A percentile compares a stretch with the other conserved stretches of the same genome.
phyloP scores from a whole-genome alignment of 2,888 invertebrate species.

The Neoascia interrupta region DNA sequence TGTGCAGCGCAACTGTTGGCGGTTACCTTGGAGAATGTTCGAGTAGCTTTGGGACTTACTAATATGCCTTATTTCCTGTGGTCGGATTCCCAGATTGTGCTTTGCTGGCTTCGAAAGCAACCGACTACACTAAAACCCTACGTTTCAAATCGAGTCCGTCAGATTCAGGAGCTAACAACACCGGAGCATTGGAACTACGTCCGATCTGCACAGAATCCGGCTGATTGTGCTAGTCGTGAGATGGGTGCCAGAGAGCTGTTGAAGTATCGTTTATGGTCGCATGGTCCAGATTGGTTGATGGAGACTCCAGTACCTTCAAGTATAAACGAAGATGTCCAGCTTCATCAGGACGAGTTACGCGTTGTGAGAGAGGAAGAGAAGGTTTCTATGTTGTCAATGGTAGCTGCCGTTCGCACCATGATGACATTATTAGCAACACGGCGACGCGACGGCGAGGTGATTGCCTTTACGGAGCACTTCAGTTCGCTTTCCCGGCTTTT shows the following conservation, averaged over 20 bases:
- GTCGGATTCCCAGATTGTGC: slow-evolving; percentile 30
- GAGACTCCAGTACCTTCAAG: background rate
- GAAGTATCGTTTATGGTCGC: background rate
- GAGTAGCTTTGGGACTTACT: slow-evolving; percentile 1
- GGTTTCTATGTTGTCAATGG: background rate
- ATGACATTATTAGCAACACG: slow-evolving; percentile 10
- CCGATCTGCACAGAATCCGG: slow-evolving; percentile 18
- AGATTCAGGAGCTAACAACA: slow-evolving; percentile 2
- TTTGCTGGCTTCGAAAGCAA: slow-evolving; percentile 35
- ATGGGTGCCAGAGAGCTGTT: background rate
- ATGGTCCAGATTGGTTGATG: slow-evolving; percentile 1
- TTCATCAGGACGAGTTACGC: background rate
- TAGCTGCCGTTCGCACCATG: too few species aligned
- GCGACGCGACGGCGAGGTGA: background rate
- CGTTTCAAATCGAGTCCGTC: slow-evolving; percentile 26
- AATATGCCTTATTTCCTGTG: slow-evolving; percentile 9
- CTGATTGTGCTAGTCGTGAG: slow-evolving; percentile 9
- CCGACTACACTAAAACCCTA: slow-evolving; percentile 16
- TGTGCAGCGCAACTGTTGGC: slow-evolving; percentile 29
- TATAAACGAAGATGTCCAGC: background rate
- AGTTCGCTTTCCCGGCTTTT: slow-evolving; percentile 1
- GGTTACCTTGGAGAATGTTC: background rate
- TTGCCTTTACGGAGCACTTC: slow-evolving; percentile 9
- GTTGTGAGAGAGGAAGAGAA: slow-evolving; percentile 1
- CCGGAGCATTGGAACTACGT: slow-evolving; percentile 14